A percentile compares a stretch with the other conserved stretches of the same genome.
Evolutionary conservation across 2,113 vertebrate species (phyloP).

Genomic region (Procavia capensis): DNA sequence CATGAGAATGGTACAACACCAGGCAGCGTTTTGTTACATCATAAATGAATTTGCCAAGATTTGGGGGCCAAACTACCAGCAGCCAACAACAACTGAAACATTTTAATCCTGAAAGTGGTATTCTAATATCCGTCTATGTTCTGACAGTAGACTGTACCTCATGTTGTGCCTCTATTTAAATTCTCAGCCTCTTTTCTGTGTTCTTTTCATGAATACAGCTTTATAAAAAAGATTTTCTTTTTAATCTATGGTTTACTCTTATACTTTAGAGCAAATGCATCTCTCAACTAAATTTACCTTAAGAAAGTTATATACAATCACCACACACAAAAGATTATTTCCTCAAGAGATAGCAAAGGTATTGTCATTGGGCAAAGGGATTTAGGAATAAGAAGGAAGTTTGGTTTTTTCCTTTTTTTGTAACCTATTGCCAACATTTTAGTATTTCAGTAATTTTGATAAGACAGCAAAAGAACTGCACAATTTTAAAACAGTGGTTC

Average conservation of each 20-base stretch:
- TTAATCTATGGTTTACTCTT: background rate
- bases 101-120: background rate
- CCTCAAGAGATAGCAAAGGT: background rate
- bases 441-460: constrained; percentile 43
- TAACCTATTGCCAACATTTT: background rate
- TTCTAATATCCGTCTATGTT: background rate
- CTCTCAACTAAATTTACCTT: background rate
- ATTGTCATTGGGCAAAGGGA: background rate
- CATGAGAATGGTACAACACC: background rate
- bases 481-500: constrained; percentile 46
- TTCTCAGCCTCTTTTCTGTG: background rate
- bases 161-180: background rate
- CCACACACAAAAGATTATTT: background rate
- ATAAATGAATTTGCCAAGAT: background rate
- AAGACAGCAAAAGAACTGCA: constrained; percentile 38
- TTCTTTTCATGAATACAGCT: background rate
- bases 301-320: background rate
- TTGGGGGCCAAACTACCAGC: background rate
- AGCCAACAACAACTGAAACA: background rate
- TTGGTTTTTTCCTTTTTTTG: background rate
- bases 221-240: background rate
- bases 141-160: background rate
- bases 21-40: background rate
- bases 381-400: background rate
- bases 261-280: background rate